Evolutionary conservation across 2,888 invertebrate genomes (phyloP), one percentile per base, ranked within the genome.

Genomic region (Torymus texanus): DNA sequence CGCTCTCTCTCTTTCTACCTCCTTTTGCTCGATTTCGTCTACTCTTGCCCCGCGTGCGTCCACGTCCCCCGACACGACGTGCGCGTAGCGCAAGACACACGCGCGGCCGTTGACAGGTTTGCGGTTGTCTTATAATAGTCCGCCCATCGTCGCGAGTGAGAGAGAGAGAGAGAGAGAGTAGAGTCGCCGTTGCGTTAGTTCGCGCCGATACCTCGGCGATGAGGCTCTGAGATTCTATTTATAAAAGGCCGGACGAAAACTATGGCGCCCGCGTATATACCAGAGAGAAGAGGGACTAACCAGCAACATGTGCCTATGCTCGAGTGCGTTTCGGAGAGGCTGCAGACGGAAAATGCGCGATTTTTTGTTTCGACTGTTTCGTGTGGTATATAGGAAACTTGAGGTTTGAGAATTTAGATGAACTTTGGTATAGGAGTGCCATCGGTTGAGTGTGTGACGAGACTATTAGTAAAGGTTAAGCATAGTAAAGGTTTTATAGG

Each of bases 71-170:
- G 41, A 41, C 41, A 41, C 41, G 41, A 61, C 59, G 56, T 71
- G 21, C n/a, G 58, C 59, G 56, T 55, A 72, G 16, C 71, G 16
- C 53, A 29, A 61, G 21, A 41, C 65, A 29, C 66, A 58, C 61
- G 58, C 79, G 78, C 50, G 75, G 82, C 86, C 85, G 88, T 84
- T 88, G 89, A 89, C 88, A 89, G 88, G 85, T 88, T 88, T 88
- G 88, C 88, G 86, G 87, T 88, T 87, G 86, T 88, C 87, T 87
- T 88, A 87, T 88, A 89, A 89, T 88, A 89, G 89, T 71, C 72
- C 86, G 86, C 75, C 82, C 76, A 55, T 76, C 76, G 71, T 61
- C 66, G 67, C 29, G 29, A 51, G 73, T 2, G 16, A 51, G 73
- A 10, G 16, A 12, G 16, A 16, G 10, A 13, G 29, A 16, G 14